Evolutionary conservation across 2,797 vertebrate genomes (phyloP).

Genomic region (Etheostoma nigrum): DNA sequence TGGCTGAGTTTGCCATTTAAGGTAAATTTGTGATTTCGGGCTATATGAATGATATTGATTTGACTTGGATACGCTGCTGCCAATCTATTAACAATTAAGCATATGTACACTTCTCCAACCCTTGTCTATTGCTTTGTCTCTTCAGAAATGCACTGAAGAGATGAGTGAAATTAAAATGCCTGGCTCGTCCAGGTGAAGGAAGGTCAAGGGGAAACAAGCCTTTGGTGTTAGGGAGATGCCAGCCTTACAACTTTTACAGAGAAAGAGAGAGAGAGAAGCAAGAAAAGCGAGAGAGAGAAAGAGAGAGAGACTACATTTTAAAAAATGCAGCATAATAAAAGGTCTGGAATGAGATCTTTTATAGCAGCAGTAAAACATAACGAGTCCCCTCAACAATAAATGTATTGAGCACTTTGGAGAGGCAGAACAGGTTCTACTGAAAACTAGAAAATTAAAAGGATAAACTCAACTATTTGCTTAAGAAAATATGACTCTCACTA

Average conservation of each 20-base stretch:
- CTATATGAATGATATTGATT: background rate
- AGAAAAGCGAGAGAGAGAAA: too few species aligned
- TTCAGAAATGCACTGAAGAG: constrained; percentile 24
- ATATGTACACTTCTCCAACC: background rate
- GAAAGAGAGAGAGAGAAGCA: constrained; percentile 8
- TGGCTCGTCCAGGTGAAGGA: constrained; percentile 24
- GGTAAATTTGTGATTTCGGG: constrained; percentile 10
- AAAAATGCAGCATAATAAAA: constrained; percentile 46
- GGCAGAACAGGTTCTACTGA: constrained; percentile 16
- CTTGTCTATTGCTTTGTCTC: background rate
- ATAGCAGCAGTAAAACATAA: constrained; percentile 51
- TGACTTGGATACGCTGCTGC: background rate
- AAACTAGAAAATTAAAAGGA: constrained; percentile 25
- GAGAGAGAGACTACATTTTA: constrained; percentile 27
- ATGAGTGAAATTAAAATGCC: constrained; percentile 38
- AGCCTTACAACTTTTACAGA: constrained; percentile 33
- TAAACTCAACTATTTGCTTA: constrained; percentile 1
- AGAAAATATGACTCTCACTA: constrained; percentile 25
- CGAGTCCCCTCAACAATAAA: constrained; percentile 39
- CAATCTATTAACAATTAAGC: background rate
- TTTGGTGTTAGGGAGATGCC: constrained; percentile 14
- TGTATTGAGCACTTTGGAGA: constrained; percentile 13
- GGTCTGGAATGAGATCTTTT: constrained; percentile 36
- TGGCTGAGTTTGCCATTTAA: background rate
- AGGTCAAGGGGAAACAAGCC: constrained; percentile 41